These are phyloP conservation scores for Aspidoscelis tigris DNA, from an alignment of 2,113 vertebrate species.

Conservation along the genomic window DNA sequence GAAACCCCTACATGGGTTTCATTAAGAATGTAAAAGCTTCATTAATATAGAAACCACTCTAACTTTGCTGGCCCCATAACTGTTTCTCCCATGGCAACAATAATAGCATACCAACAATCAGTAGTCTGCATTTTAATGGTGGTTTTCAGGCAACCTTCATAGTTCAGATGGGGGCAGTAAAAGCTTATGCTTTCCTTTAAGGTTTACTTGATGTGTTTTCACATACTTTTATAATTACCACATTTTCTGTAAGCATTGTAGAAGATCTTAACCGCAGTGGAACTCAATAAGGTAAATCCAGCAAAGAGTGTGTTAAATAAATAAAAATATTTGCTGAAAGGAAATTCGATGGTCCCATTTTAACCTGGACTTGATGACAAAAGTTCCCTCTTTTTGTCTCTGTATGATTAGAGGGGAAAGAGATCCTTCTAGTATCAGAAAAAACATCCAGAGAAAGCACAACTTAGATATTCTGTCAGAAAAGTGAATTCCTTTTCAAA, in stretches of 20 bases:
- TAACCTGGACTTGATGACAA: slow-evolving; percentile 57
- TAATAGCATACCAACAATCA: slow-evolving; percentile 73
- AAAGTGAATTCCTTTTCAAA: slow-evolving; percentile 11
- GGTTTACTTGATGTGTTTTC: slow-evolving; percentile 68
- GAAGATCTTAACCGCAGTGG: slow-evolving; percentile 46
- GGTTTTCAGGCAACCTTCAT: slow-evolving; percentile 73
- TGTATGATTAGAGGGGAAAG: background rate
- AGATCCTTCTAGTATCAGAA: background rate
- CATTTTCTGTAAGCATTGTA: slow-evolving; percentile 68
- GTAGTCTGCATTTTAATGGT: slow-evolving; percentile 75
- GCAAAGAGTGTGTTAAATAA: slow-evolving; percentile 3
- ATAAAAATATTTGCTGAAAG: slow-evolving; percentile 20
- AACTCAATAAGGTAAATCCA: slow-evolving; percentile 50
- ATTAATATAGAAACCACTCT: slow-evolving; percentile 70
- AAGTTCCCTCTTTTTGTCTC: slow-evolving; percentile 43
- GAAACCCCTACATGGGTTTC: slow-evolving; percentile 68
- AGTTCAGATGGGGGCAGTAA: slow-evolving; percentile 77
- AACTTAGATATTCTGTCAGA: background rate
- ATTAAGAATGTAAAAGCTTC: slow-evolving; percentile 72
- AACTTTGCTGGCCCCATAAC: slow-evolving; percentile 63
- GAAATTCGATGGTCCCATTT: slow-evolving; percentile 61
- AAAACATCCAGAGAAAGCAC: background rate
- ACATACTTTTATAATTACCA: slow-evolving; percentile 71
- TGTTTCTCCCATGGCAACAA: slow-evolving; percentile 70
- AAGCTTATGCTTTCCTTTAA: slow-evolving; percentile 74